Percentiles rank a stretch among this genome's conserved stretches.
Conservation (phyloP, 2,113 vertebrate genomes). For the Synodontis membranacea region DNA sequence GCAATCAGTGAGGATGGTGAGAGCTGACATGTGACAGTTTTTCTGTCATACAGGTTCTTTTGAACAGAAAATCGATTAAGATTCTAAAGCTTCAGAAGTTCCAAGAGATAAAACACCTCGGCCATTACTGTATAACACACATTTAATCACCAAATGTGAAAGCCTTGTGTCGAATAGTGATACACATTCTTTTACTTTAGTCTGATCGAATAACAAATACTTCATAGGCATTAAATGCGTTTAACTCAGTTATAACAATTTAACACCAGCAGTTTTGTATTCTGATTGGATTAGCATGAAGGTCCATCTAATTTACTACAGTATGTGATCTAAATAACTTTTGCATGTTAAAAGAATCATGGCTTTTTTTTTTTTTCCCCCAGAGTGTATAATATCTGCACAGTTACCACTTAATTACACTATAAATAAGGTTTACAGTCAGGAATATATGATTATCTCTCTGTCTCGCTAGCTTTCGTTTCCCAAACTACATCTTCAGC, state of each 20-base stretch:
- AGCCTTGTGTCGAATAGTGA: neutral
- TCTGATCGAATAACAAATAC: neutral
- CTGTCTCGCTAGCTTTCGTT: neutral
- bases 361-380: no score
- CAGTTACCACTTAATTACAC: neutral
- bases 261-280: neutral
- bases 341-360: neutral
- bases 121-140: neutral
- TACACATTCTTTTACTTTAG: neutral
- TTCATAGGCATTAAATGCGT: neutral
- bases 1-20: slow-evolving; percentile 10
- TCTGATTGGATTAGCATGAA: neutral
- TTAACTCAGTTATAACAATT: neutral
- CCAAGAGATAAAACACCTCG: neutral
- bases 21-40: neutral
- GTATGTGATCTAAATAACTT: neutral
- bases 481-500: neutral
- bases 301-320: neutral
- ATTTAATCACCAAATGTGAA: neutral
- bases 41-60: neutral
- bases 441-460: neutral
- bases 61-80: neutral
- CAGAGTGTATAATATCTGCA: no score
- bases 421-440: neutral
- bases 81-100: neutral